phyloP scores from a whole-genome alignment of 2,888 invertebrate species.

The Reticulitermes lucifugus region DNA sequence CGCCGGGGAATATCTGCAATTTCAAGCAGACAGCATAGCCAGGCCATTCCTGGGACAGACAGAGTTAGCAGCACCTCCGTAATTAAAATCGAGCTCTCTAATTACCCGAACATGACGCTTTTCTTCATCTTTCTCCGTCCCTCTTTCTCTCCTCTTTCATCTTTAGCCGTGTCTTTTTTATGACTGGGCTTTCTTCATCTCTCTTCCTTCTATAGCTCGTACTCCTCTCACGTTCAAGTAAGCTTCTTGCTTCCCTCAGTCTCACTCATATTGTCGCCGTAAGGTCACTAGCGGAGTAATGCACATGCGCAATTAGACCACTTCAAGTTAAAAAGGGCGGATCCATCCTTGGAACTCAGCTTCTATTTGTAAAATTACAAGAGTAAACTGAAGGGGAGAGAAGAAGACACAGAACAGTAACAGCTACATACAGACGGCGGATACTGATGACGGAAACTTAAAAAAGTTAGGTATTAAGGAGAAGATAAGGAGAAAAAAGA shows the following conservation, averaged over 20 bases:
- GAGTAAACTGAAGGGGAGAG: neutral
- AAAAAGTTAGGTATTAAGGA: no score
- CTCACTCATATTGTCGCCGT: neutral
- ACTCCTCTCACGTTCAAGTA: conserved; percentile 18
- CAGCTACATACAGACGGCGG: neutral
- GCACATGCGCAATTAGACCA: conserved; percentile 15
- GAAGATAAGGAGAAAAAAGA: neutral
- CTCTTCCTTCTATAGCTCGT: neutral
- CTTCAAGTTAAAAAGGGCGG: conserved; percentile 25
- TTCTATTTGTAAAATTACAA: neutral
- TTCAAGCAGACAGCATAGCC: neutral
- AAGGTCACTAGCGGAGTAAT: neutral
- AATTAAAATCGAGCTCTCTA: conserved; percentile 40
- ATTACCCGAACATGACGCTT: conserved; percentile 33
- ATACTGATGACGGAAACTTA: neutral
- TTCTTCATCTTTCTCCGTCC: neutral
- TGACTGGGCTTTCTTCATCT: neutral
- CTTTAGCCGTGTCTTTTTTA: conserved; percentile 17
- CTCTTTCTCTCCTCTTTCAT: neutral
- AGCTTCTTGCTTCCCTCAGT: neutral
- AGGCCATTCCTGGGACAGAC: conserved; percentile 8
- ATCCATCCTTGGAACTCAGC: conserved; percentile 9
- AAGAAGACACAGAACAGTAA: neutral
- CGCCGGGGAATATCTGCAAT: neutral
- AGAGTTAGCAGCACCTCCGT: conserved; percentile 4